Evolutionary conservation across 2,113 vertebrate species (phyloP).

Genomic region (Felis catus): DNA sequence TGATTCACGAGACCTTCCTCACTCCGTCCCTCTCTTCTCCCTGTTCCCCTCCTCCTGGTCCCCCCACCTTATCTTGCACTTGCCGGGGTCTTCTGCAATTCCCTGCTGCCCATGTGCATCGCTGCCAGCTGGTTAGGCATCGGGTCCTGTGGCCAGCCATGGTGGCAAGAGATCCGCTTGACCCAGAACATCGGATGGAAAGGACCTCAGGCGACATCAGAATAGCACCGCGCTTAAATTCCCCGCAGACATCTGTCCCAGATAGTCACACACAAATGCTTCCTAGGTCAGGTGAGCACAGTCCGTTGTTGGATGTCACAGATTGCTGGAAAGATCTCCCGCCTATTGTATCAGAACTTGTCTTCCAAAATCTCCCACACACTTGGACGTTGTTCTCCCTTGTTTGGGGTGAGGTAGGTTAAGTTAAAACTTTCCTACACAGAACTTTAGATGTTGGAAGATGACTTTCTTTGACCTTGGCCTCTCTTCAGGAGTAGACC

Average conservation of each 20-base stretch:
- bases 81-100: fast-evolving
- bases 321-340: not conserved
- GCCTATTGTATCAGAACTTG: not conserved
- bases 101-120: fast-evolving
- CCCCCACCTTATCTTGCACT: fast-evolving
- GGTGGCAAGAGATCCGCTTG: not conserved
- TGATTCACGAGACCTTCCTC: fast-evolving
- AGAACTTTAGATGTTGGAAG: not conserved
- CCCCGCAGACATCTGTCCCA: not conserved
- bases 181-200: not conserved
- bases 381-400: not conserved
- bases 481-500: not conserved
- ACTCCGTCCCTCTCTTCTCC: fast-evolving
- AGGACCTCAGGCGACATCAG: not conserved
- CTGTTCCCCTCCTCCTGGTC: fast-evolving
- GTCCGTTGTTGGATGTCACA: fast-evolving
- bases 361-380: not conserved
- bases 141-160: not conserved
- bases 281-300: not conserved
- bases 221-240: fast-evolving
- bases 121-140: not conserved
- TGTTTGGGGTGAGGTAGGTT: not conserved
- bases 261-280: fast-evolving
- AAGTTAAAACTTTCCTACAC: not conserved
- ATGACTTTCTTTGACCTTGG: not conserved